Percentiles rank a stretch among this genome's conserved stretches.
Evolutionary conservation across 2,888 invertebrate species (phyloP).

Genomic region (Lucinisca nassula): DNA sequence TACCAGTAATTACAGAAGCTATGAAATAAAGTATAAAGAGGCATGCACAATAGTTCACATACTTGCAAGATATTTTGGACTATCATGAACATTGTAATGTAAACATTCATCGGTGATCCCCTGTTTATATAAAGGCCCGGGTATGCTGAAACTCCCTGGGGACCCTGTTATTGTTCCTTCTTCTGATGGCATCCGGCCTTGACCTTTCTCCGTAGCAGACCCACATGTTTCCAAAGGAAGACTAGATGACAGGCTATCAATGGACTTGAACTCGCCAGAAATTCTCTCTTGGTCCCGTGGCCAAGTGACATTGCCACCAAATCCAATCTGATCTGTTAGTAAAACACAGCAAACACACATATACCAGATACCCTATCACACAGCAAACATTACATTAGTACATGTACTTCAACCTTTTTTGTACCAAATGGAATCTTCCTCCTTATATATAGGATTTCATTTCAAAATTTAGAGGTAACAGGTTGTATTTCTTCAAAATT

Average conservation of each 20-base stretch:
- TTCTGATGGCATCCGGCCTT: background rate
- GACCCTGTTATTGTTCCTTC: background rate
- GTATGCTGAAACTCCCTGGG: constrained; percentile 47
- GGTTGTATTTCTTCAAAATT: too few relatives aligned
- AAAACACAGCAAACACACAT: constrained; percentile 2
- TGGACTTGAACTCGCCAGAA: background rate
- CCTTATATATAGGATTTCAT: too few relatives aligned
- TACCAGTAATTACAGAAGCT: too few relatives aligned
- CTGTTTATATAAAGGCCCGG: constrained; percentile 65
- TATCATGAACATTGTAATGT: constrained; percentile 73
- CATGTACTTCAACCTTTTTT: too few relatives aligned
- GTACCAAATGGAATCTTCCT: too few relatives aligned
- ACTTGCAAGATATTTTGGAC: constrained; percentile 52
- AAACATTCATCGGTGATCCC: constrained; percentile 68
- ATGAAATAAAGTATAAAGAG: too few relatives aligned
- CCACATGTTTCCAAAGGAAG: constrained; percentile 10
- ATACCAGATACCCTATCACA: background rate
- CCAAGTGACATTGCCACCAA: constrained; percentile 21
- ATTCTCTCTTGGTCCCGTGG: background rate
- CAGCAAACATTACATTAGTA: background rate
- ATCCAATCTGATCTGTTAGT: constrained; percentile 20
- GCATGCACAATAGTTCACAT: too few relatives aligned
- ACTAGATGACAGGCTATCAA: constrained; percentile 7
- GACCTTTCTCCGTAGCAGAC: background rate
- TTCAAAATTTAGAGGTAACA: too few relatives aligned